Evolutionary conservation across 1,140 invertebrate genomes (phyloP), one percentile per base, ranked within the genome.

Genomic region (Lineus longissimus): DNA sequence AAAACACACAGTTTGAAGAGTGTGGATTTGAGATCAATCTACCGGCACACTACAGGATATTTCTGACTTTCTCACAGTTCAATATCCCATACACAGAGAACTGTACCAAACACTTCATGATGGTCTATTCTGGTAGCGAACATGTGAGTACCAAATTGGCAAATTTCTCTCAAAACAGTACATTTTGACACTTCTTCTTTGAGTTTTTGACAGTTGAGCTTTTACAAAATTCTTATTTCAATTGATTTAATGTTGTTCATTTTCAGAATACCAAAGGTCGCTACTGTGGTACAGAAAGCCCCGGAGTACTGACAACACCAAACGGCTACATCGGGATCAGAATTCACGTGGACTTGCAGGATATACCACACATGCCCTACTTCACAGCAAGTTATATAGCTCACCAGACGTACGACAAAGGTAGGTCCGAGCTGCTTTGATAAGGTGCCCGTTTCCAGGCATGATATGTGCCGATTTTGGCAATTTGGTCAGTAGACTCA

Each of bases 91-190:
- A 51, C 47, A 7, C 47, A 6, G 47, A 51, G n/a, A 51, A 51
- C 47, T 51, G 47, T n/a, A 51, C 47, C 47, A 27, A 51, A n/a
- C n/a, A 27, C 47, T 51, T 7, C n/a, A 51, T 51, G 25, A 27
- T 23, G 25, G 47, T 51, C 9, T 51, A 23, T 27, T 6, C 47
- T 19, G 19, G 47, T n/a, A 51, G 25, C n/a, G 47, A 51, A 51
- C 47, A 51, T 19, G 47, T 51, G n/a, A 36, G 33, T 36, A 7
- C n/a, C n/a, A n/a, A n/a, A n/a, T n/a, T n/a, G n/a, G n/a, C n/a
- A n/a, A n/a, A n/a, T n/a, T n/a, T n/a, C n/a, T n/a, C n/a, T n/a
- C n/a, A n/a, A n/a, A n/a, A n/a, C n/a, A n/a, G n/a, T n/a, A n/a
- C n/a, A n/a, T n/a, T n/a, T n/a, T n/a, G n/a, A n/a, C n/a, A n/a